Evolutionary conservation across 2,797 vertebrate species (phyloP), one percentile per base, ranked within the genome.

Genomic region (Poeciliopsis infans): DNA sequence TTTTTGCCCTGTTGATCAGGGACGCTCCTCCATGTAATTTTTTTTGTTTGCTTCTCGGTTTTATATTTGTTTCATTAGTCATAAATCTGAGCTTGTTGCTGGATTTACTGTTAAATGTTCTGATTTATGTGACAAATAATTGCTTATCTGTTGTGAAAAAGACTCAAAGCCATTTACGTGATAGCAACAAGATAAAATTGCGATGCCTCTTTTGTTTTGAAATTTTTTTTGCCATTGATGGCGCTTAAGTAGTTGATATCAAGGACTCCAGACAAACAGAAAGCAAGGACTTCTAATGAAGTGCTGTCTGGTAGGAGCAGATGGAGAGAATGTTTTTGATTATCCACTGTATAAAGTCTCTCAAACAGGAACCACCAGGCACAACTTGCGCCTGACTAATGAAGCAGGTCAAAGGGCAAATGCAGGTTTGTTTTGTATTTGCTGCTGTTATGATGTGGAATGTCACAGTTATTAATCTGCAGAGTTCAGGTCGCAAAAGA

Each of bases 261-360:
- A 91, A 90, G 86, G 85, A 80, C 81, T 81, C 83, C 78, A 88
- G 81, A 75, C 78, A 72, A 81, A 85, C 80, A 66, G 86, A 79
- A 87, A 25, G 70, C 78, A 45, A 86, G 78, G 83, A 86, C 78
- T 89, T 74, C 85, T 89, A 90, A 88, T 93, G 86, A 94, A 90
- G 88, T 88, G 85, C 75, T 80, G 86, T 89, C 87, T 85, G 83
- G 82, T 83, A 87, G 75, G 78, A 81, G 83, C 47, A 78, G 82
- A 89, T 74, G 84, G 90, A 77, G 88, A 84, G 81, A 89, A 86
- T 90, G 89, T 86, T 92, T 93, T 87, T 92, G 90, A 94, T 93
- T 93, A 93, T 91, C 80, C 61, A 77, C 75, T 51, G 41, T 90
- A 87, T 90, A 91, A 89, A 87, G 79, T 74, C 82, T 92, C 91